Base-by-base conservation (phyloP, 2,888 invertebrate genomes). In the Hyppa rectilinea region DNA sequence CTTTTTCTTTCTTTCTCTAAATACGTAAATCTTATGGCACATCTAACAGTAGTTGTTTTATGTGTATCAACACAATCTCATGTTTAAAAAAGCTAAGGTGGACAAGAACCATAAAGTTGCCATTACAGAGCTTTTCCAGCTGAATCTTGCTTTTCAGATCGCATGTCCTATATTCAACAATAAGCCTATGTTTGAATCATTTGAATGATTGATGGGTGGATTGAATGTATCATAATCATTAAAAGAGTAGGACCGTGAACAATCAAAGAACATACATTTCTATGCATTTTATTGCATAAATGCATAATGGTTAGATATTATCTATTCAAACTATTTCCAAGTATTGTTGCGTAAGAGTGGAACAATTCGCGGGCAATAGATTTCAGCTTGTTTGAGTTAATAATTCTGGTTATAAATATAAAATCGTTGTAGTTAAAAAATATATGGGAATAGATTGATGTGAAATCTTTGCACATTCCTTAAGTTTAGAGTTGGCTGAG, bases 241-340 rank as follows among this genome's bases (percentile, higher is more conserved):
- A 50, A 43, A 23, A 20, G 0, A 62, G 56, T 36, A 50, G 17
- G 14, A 40, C 20, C 62, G 14, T 62, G 9, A 73, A 55, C 20
- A 45, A 23, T 36, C 26, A 49, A n/a, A 31, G 20, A 53, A 49
- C 36, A 71, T 49, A n/a, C n/a, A 31, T 17, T 4, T 29, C 26
- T 17, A 6, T 36, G 49, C 55, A 36, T 62, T 47, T 56, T 62
- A 63, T 58, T 72, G 56, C 43, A 56, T 62, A 62, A 63, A 52
- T 72, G 56, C 43, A 56, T 62, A 62, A 71, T 36, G 10, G 7
- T 49, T 14, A 31, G 49, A 56, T 71, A 31, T 23, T 14, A 56
- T 63, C 56, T 50, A 50, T 43, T 45, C 7, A 31, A 62, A 36
- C 23, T 40, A 53, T 53, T 60, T 47, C 17, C 3, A 36, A 34